Conservation (phyloP, 2,113 vertebrate species). For the Cricetomys ansorgei region DNA sequence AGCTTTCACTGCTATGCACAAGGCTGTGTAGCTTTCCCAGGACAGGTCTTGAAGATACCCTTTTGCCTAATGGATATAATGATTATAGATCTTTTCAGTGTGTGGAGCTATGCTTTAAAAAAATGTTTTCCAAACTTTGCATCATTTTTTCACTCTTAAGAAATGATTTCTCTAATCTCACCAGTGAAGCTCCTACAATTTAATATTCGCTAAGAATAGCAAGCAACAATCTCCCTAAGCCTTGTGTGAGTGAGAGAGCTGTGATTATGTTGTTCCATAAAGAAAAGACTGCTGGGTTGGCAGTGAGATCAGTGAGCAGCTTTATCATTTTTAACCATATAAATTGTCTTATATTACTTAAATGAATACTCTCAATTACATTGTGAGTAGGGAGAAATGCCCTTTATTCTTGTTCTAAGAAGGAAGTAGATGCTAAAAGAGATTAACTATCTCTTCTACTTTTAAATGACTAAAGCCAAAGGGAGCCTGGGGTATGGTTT, state of each 20-base stretch:
- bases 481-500: not conserved
- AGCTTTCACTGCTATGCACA: not conserved
- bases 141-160: not conserved
- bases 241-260: not conserved
- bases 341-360: constrained; percentile 47
- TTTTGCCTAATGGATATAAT: not conserved
- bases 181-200: not conserved
- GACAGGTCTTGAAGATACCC: not conserved
- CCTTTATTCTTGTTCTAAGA: constrained; percentile 32
- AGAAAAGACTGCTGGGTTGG: constrained; percentile 5
- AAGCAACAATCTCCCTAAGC: constrained; percentile 7
- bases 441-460: not conserved
- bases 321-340: constrained; percentile 56
- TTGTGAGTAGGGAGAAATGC: not conserved
- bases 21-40: not conserved
- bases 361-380: constrained; percentile 57
- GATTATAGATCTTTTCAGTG: not conserved
- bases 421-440: not conserved
- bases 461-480: not conserved
- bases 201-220: constrained; percentile 18
- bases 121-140: not conserved
- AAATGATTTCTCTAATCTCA: constrained; percentile 1
- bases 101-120: not conserved
- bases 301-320: constrained; percentile 10
- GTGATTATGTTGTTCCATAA: not conserved